Evolutionary conservation across 2,888 invertebrate genomes (phyloP).

Genomic region (Macrosoma leucophasiata): DNA sequence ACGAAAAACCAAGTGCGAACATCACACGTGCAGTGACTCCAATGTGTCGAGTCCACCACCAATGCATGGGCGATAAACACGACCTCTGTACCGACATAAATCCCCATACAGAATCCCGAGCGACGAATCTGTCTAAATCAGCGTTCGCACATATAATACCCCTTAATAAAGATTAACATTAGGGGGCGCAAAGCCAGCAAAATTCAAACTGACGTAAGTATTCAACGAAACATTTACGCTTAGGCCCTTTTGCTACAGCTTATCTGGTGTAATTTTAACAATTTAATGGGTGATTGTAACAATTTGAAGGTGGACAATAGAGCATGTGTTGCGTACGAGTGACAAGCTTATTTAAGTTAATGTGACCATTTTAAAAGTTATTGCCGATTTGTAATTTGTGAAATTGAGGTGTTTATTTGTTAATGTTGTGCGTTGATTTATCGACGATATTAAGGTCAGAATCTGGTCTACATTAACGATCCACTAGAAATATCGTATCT

Average conservation of each 20-base stretch:
- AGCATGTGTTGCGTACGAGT: constrained; percentile 33
- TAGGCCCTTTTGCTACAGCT: constrained; percentile 15
- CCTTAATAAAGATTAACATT: constrained; percentile 65
- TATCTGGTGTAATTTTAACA: constrained; percentile 32
- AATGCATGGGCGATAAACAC: constrained; percentile 27
- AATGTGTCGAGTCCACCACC: too few species aligned
- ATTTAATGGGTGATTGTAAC: constrained; percentile 32
- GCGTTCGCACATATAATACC: constrained; percentile 54
- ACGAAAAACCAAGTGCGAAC: too few species aligned
- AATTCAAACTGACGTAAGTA: constrained; percentile 31
- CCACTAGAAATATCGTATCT: too few species aligned
- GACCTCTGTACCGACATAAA: constrained; percentile 38
- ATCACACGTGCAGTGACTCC: too few species aligned
- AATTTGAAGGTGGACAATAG: constrained; percentile 36
- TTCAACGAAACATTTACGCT: constrained; percentile 1
- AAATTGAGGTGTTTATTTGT: too few species aligned
- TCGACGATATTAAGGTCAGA: too few species aligned
- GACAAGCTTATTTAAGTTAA: constrained; percentile 33
- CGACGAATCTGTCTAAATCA: constrained; percentile 52
- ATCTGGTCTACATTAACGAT: too few species aligned
- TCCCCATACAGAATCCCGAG: constrained; percentile 42
- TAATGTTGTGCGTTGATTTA: too few species aligned
- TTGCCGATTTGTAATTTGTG: constrained; percentile 14
- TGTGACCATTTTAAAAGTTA: constrained; percentile 26
- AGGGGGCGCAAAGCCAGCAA: constrained; percentile 34